phyloP scores from a whole-genome alignment of 2,113 vertebrate genomes.

The Trichomycterus rosablanca region DNA sequence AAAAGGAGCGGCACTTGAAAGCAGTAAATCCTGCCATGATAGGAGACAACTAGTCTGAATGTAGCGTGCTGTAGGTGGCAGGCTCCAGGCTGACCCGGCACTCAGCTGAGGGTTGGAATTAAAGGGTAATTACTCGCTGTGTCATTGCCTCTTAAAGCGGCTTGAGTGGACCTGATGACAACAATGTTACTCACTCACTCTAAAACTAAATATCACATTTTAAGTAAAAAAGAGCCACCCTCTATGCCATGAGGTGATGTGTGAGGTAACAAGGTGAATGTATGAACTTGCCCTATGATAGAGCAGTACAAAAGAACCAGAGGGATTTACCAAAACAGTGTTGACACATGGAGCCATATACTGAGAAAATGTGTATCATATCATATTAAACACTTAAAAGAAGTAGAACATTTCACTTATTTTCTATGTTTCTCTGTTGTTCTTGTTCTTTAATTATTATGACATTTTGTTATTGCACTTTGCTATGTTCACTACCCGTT shows the following conservation, averaged over 20 bases:
- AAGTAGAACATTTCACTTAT: too few relatives aligned
- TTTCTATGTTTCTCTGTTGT: too few relatives aligned
- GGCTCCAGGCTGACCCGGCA: conserved; percentile 53
- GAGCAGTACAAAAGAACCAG: not conserved
- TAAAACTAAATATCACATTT: conserved; percentile 50
- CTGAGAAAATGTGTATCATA: not conserved
- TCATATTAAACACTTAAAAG: too few relatives aligned
- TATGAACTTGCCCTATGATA: conserved; percentile 5
- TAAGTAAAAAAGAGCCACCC: not conserved
- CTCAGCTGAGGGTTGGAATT: conserved; percentile 41
- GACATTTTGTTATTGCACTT: too few relatives aligned
- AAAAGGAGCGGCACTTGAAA: conserved; percentile 57
- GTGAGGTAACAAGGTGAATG: conserved; percentile 32
- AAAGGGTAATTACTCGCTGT: conserved; percentile 50
- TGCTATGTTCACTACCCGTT: too few relatives aligned
- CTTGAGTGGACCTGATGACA: conserved; percentile 46
- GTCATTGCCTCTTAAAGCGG: conserved; percentile 34
- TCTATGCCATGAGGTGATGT: conserved; percentile 10
- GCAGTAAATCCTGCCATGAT: conserved; percentile 46
- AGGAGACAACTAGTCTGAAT: conserved; percentile 23
- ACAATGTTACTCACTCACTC: conserved; percentile 51
- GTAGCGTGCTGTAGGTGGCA: conserved; percentile 24
- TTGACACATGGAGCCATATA: too few relatives aligned
- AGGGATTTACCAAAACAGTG: too few relatives aligned
- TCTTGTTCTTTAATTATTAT: too few relatives aligned